Conservation (phyloP, 1,140 invertebrate species). For the Cherax destructor region DNA sequence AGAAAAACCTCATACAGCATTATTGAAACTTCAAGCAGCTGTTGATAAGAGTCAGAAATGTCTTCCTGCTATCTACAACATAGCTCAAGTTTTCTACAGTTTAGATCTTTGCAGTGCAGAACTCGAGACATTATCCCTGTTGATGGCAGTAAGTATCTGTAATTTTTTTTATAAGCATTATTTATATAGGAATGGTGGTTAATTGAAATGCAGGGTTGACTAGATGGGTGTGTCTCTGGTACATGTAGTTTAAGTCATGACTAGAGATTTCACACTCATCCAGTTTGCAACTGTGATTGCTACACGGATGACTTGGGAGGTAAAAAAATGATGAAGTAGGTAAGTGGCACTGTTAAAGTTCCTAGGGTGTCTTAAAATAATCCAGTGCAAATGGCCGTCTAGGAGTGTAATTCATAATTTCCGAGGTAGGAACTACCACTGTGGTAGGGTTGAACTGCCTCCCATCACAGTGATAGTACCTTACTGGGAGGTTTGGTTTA, state of each 20-base stretch:
- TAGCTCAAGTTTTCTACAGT: slow-evolving; percentile 13
- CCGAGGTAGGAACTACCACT: slow-evolving; percentile 68
- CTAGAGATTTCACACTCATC: slow-evolving; percentile 70
- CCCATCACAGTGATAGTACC: slow-evolving; percentile 70
- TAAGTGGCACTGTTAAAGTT: too few species aligned
- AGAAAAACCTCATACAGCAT: slow-evolving; percentile 38
- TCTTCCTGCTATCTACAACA: slow-evolving; percentile 49
- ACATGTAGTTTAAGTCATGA: slow-evolving; percentile 63
- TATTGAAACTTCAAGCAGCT: slow-evolving; percentile 44
- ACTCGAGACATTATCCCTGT: slow-evolving; percentile 13
- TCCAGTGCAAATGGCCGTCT: too few species aligned
- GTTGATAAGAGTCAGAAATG: slow-evolving; percentile 20
- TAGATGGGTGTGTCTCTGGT: slow-evolving; percentile 65
- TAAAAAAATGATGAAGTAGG: neutral
- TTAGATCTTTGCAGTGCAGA: slow-evolving; percentile 10
- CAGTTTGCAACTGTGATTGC: slow-evolving; percentile 27
- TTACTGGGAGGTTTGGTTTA: slow-evolving; percentile 50
- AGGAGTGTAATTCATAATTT: neutral
- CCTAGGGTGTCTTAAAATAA: too few species aligned
- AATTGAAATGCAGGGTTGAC: neutral
- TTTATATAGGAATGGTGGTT: neutral
- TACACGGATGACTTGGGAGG: neutral
- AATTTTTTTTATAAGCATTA: neutral
- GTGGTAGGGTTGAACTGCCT: slow-evolving; percentile 65
- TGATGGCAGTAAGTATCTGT: neutral